Evolutionary conservation across 2,113 vertebrate species (phyloP).

Genomic region (Nycticryphes semicollaris): DNA sequence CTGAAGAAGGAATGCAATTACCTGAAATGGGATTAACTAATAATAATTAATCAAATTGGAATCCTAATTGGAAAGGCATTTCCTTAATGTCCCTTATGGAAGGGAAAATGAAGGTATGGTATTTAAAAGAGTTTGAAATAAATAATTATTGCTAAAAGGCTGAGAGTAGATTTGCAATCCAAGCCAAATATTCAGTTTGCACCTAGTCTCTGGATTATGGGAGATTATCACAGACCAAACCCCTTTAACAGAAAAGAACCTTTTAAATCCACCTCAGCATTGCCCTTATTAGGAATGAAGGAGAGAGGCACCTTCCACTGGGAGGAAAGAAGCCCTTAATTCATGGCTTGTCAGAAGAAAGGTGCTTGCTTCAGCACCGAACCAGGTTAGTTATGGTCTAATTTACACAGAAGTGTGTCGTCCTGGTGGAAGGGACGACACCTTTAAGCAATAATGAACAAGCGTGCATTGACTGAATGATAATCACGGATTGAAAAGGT

Average conservation of each 20-base stretch:
- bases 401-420: slow-evolving; percentile 13
- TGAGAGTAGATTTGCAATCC: neutral
- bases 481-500: slow-evolving; percentile 59
- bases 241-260: neutral
- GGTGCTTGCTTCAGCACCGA: slow-evolving; percentile 48
- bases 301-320: slow-evolving; percentile 2
- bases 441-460: slow-evolving; percentile 53
- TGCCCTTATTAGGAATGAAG: neutral
- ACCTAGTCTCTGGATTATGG: neutral
- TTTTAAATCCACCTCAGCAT: slow-evolving; percentile 18
- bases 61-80: neutral
- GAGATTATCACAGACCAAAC: slow-evolving; percentile 11
- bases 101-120: neutral
- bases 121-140: neutral
- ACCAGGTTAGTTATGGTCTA: slow-evolving; percentile 52
- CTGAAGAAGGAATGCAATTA: neutral
- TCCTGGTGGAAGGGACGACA: neutral
- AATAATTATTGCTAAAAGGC: neutral
- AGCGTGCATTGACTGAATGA: slow-evolving; percentile 19
- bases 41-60: slow-evolving; percentile 6
- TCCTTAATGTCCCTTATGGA: neutral
- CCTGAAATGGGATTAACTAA: neutral
- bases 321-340: slow-evolving; percentile 26
- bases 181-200: neutral
- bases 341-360: slow-evolving; percentile 49